phyloP scores from a whole-genome alignment of 2,888 invertebrate genomes.

The Bedellia somnulentella region DNA sequence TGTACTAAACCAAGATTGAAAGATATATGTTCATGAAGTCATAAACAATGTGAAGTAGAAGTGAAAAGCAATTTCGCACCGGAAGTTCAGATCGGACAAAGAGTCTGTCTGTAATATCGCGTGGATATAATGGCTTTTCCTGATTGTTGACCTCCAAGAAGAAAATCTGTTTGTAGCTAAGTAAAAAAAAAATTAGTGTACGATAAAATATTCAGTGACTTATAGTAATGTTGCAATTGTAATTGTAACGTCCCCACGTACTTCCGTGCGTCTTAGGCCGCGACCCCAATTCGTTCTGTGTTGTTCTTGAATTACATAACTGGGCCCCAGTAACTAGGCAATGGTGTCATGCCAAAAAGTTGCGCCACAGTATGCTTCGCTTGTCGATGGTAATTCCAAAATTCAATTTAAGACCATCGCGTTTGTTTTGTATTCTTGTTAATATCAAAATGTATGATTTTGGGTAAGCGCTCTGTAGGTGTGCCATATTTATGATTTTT shows the following conservation, averaged over 20 bases:
- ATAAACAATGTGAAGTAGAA: constrained; percentile 8
- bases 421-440: no score
- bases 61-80: constrained; percentile 21
- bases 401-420: no score
- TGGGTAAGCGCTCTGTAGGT: no score
- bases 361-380: constrained; percentile 34
- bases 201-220: no score
- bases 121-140: constrained; percentile 37
- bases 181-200: no score
- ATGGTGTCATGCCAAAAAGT: constrained; percentile 56
- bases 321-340: constrained; percentile 53
- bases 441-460: no score
- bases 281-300: constrained; percentile 46
- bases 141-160: constrained; percentile 22
- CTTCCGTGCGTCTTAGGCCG: constrained; percentile 27
- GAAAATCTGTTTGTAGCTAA: no score
- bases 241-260: constrained; percentile 21
- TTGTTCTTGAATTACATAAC: constrained; percentile 55
- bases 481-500: no score
- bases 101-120: constrained; percentile 32
- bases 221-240: constrained; percentile 3
- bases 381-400: no score
- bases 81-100: constrained; percentile 31
- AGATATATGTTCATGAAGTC: no score
- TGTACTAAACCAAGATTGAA: no score